Evolutionary conservation across 2,888 invertebrate genomes (phyloP).

Genomic region (Netelia virgata): DNA sequence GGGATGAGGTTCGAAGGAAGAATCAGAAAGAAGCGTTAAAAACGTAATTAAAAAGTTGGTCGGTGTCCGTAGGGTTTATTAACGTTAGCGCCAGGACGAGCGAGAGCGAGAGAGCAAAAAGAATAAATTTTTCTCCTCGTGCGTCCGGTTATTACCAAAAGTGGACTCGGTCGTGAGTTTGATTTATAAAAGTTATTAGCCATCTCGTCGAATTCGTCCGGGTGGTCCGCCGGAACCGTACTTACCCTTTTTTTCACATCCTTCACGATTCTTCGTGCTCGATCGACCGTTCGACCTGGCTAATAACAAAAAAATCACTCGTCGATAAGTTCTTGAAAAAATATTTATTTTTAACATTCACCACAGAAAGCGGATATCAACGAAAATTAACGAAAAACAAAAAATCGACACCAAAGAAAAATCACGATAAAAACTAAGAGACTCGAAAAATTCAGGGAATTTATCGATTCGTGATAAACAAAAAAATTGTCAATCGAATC

Average conservation of each 20-base stretch:
- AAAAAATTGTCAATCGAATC: too few species aligned
- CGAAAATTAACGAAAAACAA: background rate
- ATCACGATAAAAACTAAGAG: background rate
- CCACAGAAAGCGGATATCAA: background rate
- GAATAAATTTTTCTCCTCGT: conserved; percentile 44
- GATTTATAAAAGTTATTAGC: conserved; percentile 69
- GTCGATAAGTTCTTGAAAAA: background rate
- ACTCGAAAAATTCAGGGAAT: background rate
- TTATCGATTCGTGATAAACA: too few species aligned
- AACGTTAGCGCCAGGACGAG: conserved; percentile 18
- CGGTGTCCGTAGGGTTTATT: conserved; percentile 45
- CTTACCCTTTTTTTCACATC: background rate
- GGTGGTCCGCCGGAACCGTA: background rate
- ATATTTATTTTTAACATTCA: background rate
- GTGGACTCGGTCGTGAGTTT: conserved; percentile 49
- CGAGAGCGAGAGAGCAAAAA: conserved; percentile 21
- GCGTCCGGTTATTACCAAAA: conserved; percentile 63
- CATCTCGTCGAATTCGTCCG: conserved; percentile 36
- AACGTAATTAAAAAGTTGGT: conserved; percentile 62
- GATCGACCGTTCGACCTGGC: conserved; percentile 2
- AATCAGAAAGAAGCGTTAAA: conserved; percentile 51
- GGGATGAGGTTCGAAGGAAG: conserved; percentile 4
- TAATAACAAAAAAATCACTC: background rate
- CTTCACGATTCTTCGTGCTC: background rate
- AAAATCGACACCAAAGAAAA: background rate